phyloP scores from a whole-genome alignment of 2,113 vertebrate species.

The Chamaea fasciata region DNA sequence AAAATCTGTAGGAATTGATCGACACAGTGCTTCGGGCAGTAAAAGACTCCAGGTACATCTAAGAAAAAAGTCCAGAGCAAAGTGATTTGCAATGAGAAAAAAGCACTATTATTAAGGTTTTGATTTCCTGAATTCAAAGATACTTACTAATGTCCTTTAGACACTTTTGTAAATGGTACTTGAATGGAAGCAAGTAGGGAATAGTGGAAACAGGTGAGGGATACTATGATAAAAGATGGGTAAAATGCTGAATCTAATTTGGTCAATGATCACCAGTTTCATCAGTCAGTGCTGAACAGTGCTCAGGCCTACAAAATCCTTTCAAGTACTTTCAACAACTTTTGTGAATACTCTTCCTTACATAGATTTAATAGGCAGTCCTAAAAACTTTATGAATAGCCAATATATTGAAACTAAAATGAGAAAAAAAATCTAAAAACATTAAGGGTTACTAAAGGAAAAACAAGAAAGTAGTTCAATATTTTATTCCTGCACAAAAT shows the following conservation, averaged over 20 bases:
- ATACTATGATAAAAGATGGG: background rate
- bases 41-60: background rate
- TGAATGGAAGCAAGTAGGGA: background rate
- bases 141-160: background rate
- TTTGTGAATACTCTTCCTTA: background rate
- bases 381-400: background rate
- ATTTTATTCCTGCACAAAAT: background rate
- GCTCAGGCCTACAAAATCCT: background rate
- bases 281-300: background rate
- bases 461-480: background rate
- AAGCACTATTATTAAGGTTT: background rate
- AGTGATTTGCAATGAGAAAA: background rate
- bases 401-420: background rate
- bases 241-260: background rate
- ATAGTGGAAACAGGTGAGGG: background rate
- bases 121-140: background rate
- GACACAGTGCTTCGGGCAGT: background rate
- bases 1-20: background rate
- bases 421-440: background rate
- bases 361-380: background rate
- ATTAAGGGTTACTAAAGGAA: background rate
- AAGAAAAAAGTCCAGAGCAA: background rate
- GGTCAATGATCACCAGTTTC: background rate
- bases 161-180: background rate
- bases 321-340: background rate